These are phyloP conservation scores for Benthosema pterotum DNA, from an alignment of 2,797 vertebrate genomes.

Conservation along the genomic window DNA sequence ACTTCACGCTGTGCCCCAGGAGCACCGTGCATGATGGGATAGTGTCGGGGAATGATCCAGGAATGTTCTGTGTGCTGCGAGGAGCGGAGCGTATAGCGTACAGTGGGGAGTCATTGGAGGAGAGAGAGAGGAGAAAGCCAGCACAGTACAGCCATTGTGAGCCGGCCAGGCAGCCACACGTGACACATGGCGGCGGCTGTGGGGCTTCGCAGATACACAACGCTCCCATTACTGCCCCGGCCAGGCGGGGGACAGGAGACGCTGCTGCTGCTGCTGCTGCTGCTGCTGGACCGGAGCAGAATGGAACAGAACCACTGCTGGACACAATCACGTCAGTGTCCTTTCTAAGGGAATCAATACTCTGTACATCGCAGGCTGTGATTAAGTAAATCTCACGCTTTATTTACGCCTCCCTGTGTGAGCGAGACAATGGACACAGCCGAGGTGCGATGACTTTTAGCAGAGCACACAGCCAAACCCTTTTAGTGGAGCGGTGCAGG, in stretches of 20 bases:
- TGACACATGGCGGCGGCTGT: constrained; percentile 35
- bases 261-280: too few relatives aligned
- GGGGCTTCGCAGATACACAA: constrained; percentile 41
- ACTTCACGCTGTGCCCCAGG: constrained; percentile 48
- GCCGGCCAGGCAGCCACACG: constrained; percentile 63
- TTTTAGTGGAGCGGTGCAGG: too few relatives aligned
- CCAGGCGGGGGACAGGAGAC: constrained; percentile 16
- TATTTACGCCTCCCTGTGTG: too few relatives aligned
- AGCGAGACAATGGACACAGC: too few relatives aligned
- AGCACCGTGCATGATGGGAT: constrained; percentile 36
- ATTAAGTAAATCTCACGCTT: too few relatives aligned
- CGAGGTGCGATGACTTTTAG: too few relatives aligned
- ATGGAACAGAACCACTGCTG: background rate
- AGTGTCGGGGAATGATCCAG: constrained; percentile 56
- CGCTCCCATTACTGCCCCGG: constrained; percentile 38
- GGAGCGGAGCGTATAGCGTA: constrained; percentile 41
- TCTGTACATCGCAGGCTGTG: too few relatives aligned
- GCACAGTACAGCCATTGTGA: constrained; percentile 76
- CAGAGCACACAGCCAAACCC: too few relatives aligned
- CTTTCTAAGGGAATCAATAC: too few relatives aligned
- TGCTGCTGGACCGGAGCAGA: background rate
- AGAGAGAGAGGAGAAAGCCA: constrained; percentile 37
- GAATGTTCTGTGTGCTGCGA: constrained; percentile 43
- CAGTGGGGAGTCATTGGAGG: constrained; percentile 53
- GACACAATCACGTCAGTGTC: too few relatives aligned